These are phyloP conservation scores for Ochropacha duplaris DNA, from an alignment of 2,888 invertebrate genomes.

Conservation along the genomic window DNA sequence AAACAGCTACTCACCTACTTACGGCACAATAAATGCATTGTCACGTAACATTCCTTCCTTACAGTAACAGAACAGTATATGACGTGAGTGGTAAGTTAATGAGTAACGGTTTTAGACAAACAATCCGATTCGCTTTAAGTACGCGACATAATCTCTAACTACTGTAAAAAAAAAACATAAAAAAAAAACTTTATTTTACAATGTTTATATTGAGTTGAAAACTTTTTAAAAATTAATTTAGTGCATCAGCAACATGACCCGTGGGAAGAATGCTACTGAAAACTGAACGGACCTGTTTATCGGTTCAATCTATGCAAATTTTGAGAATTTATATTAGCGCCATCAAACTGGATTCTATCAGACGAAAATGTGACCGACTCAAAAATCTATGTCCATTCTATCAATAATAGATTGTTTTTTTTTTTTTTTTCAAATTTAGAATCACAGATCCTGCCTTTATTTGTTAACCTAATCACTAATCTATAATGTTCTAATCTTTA, in stretches of 20 bases:
- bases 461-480: too few relatives aligned
- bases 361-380: conserved; percentile 15
- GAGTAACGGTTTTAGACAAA: background rate
- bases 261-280: conserved; percentile 36
- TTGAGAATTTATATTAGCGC: conserved; percentile 42
- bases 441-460: background rate
- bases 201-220: too few relatives aligned
- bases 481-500: too few relatives aligned
- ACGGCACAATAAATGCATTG: background rate
- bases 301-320: conserved; percentile 71
- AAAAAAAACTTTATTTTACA: too few relatives aligned
- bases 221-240: background rate
- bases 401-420: conserved; percentile 4
- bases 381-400: conserved; percentile 17
- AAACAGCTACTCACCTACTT: background rate
- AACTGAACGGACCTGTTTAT: conserved; percentile 67
- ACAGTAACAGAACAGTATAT: background rate
- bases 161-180: background rate
- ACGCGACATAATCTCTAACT: background rate
- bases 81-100: background rate
- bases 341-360: conserved; percentile 42
- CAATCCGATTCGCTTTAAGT: background rate
- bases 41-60: background rate
- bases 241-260: conserved; percentile 27
- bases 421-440: too few relatives aligned